phyloP scores from a whole-genome alignment of 2,888 invertebrate genomes.

The Tetragnatha montana region DNA sequence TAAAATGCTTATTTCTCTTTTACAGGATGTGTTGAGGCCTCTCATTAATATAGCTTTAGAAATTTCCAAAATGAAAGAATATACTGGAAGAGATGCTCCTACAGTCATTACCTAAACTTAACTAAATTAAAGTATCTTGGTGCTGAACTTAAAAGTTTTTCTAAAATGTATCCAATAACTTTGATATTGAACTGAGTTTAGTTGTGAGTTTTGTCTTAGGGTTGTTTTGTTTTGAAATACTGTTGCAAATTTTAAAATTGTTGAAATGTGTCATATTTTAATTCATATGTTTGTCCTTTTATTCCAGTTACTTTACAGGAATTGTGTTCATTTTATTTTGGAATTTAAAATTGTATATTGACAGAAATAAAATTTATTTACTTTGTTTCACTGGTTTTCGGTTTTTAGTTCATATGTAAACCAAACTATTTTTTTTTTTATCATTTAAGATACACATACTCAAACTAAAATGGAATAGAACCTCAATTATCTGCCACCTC shows the following conservation, averaged over 20 bases:
- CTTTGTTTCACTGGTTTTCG: neutral
- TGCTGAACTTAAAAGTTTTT: neutral
- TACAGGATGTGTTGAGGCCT: conserved; percentile 85
- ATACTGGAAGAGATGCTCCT: conserved; percentile 92
- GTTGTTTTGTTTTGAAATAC: neutral
- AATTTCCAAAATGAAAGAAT: conserved; percentile 86
- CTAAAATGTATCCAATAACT: too few relatives aligned
- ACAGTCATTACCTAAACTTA: conserved; percentile 89
- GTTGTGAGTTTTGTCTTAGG: neutral
- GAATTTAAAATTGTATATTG: neutral
- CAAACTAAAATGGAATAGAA: too few relatives aligned
- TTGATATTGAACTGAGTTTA: neutral
- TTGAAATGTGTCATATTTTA: neutral
- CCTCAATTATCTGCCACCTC: too few relatives aligned
- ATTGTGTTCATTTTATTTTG: neutral
- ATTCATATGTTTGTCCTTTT: neutral
- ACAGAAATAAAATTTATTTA: neutral
- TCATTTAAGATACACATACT: too few relatives aligned
- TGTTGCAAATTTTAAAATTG: neutral
- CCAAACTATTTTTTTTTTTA: too few relatives aligned
- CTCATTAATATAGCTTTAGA: conserved; percentile 91
- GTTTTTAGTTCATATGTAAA: neutral
- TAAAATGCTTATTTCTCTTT: conserved; percentile 10
- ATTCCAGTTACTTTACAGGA: neutral
- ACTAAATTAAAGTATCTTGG: neutral